phyloP scores from a whole-genome alignment of 2,888 invertebrate species.

The Parnassius smintheus region DNA sequence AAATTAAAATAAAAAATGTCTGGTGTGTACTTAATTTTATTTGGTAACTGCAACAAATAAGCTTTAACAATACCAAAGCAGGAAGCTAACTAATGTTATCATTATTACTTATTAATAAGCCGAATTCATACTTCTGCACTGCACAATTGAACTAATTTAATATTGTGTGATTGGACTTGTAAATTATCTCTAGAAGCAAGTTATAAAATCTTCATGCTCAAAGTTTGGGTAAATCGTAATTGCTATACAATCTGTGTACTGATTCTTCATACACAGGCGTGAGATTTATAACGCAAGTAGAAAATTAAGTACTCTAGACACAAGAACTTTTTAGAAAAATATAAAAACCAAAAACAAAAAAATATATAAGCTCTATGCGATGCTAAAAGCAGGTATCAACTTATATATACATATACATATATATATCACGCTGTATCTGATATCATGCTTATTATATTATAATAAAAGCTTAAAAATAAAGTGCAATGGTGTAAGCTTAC shows the following conservation, averaged over 20 bases:
- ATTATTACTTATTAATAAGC: slow-evolving; percentile 26
- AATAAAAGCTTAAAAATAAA: slow-evolving; percentile 50
- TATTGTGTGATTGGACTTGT: slow-evolving; percentile 20
- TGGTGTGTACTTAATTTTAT: slow-evolving; percentile 68
- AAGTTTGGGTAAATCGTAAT: slow-evolving; percentile 1
- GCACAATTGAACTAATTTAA: slow-evolving; percentile 17
- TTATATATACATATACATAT: slow-evolving; percentile 31
- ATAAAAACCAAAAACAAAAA: slow-evolving; percentile 35
- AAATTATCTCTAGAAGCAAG: slow-evolving; percentile 6
- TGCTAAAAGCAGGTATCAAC: slow-evolving; percentile 57
- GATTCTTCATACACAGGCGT: background rate
- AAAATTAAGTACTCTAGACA: slow-evolving; percentile 46
- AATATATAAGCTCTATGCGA: slow-evolving; percentile 58
- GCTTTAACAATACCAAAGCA: slow-evolving; percentile 58
- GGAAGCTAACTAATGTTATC: slow-evolving; percentile 32
- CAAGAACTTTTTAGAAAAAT: slow-evolving; percentile 41
- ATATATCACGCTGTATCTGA: slow-evolving; percentile 57
- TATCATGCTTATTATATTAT: slow-evolving; percentile 57
- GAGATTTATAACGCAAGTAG: slow-evolving; percentile 20
- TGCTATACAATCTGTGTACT: slow-evolving; percentile 1
- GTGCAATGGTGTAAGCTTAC: slow-evolving; percentile 57
- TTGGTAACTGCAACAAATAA: slow-evolving; percentile 73
- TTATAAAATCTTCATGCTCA: background rate
- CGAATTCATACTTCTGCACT: slow-evolving; percentile 36
- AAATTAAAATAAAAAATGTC: slow-evolving; percentile 47